phyloP scores from a whole-genome alignment of 2,113 vertebrate genomes.

The Orthonyx spaldingii region DNA sequence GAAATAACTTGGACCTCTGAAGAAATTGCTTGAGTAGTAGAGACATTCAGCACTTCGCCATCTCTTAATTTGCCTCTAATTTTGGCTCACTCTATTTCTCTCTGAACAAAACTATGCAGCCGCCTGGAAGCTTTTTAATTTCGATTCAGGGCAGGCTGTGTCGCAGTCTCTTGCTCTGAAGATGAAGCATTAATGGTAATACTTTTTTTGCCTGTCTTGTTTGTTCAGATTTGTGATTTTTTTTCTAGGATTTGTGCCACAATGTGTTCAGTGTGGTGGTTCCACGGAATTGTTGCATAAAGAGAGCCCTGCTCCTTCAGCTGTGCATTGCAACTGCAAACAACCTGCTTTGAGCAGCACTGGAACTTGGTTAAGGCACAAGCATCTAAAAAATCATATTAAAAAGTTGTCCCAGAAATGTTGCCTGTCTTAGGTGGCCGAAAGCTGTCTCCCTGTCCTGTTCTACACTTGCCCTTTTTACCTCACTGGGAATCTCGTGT shows the following conservation, averaged over 20 bases:
- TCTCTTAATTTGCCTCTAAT: constrained; percentile 10
- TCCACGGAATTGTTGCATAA: background rate
- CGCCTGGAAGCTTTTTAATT: background rate
- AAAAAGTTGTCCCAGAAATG: background rate
- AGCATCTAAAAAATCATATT: background rate
- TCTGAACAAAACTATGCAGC: background rate
- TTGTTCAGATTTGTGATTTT: background rate
- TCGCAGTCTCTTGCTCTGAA: background rate
- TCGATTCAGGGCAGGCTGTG: background rate
- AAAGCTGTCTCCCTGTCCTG: background rate
- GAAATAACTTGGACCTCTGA: background rate
- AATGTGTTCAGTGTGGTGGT: background rate
- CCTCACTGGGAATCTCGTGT: background rate
- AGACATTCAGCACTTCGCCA: background rate
- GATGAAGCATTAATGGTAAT: background rate
- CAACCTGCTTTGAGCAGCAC: background rate
- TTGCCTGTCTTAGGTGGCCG: background rate
- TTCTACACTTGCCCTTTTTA: background rate
- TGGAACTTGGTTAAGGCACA: background rate
- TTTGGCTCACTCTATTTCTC: background rate
- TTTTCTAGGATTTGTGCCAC: background rate
- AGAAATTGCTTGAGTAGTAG: background rate
- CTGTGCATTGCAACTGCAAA: background rate
- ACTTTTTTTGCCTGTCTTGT: background rate
- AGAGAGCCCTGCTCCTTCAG: background rate